These are phyloP conservation scores for Sinocyclocheilus rhinocerous DNA, from an alignment of 2,113 vertebrate genomes.

Conservation along the genomic window DNA sequence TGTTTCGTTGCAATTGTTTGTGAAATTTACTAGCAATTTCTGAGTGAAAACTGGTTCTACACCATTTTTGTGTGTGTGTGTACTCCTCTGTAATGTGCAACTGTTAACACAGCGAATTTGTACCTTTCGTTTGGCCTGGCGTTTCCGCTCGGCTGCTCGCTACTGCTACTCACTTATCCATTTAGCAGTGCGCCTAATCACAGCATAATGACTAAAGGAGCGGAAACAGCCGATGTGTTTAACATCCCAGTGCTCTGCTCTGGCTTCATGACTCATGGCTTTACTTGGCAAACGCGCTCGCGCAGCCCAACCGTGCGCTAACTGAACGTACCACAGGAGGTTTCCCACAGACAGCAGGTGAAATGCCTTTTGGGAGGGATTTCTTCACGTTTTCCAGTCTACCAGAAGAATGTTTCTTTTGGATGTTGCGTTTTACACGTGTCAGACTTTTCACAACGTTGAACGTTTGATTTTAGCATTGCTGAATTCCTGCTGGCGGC, in stretches of 20 bases:
- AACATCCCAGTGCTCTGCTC: conserved; percentile 63
- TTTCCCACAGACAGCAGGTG: conserved; percentile 23
- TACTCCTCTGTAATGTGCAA: not conserved
- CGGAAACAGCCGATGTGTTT: conserved; percentile 70
- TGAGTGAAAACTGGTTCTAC: too few relatives aligned
- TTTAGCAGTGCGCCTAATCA: conserved; percentile 70
- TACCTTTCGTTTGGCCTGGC: not conserved
- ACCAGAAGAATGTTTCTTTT: not conserved
- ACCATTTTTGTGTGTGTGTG: too few relatives aligned
- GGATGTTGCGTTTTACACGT: not conserved
- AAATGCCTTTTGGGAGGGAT: not conserved
- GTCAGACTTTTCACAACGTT: not conserved
- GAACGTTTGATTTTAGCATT: not conserved
- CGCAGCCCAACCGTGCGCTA: conserved; percentile 21
- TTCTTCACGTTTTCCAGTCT: not conserved
- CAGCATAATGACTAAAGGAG: conserved; percentile 71
- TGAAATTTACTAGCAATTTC: too few relatives aligned
- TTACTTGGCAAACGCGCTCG: conserved; percentile 34
- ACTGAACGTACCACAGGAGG: conserved; percentile 27
- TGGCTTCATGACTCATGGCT: conserved; percentile 66
- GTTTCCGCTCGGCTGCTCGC: not conserved
- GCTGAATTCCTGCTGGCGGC: too few relatives aligned
- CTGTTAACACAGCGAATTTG: not conserved
- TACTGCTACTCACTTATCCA: conserved; percentile 59
- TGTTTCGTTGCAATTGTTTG: too few relatives aligned